phyloP scores from a whole-genome alignment of 2,113 vertebrate genomes.

The Gorsachius goisagi region DNA sequence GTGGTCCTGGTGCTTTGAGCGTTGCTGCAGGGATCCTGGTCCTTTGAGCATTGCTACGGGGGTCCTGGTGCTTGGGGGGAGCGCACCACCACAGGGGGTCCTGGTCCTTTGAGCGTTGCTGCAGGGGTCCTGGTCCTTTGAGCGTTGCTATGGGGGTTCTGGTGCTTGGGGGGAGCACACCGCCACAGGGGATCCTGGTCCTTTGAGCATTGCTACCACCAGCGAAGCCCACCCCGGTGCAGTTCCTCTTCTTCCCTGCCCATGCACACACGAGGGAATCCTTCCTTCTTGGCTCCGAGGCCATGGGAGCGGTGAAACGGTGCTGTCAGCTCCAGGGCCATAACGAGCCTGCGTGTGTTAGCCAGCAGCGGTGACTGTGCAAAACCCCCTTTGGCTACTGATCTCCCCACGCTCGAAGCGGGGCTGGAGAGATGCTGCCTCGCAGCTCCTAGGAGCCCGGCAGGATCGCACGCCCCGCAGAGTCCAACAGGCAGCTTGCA shows the following conservation, averaged over 20 bases:
- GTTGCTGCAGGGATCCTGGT: not conserved
- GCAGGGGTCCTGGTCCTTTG: too few relatives aligned
- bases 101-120: too few relatives aligned
- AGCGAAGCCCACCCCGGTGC: not conserved
- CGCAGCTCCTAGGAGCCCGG: not conserved
- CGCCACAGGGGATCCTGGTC: too few relatives aligned
- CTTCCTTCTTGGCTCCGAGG: not conserved
- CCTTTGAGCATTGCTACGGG: too few relatives aligned
- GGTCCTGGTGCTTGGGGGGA: too few relatives aligned
- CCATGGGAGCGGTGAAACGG: not conserved
- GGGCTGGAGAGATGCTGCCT: not conserved
- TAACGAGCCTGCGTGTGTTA: too few relatives aligned
- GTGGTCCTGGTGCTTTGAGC: not conserved
- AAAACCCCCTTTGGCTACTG: not conserved
- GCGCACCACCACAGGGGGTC: too few relatives aligned
- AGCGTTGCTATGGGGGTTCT: too few relatives aligned
- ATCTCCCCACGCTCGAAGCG: fast-evolving
- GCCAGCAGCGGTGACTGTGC: not conserved
- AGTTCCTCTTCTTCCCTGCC: not conserved
- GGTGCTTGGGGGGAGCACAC: too few relatives aligned
- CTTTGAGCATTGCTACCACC: not conserved
- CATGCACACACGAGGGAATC: not conserved
- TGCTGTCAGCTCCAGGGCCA: not conserved
- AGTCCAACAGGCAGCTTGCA: not conserved
- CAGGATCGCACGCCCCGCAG: too few relatives aligned